Evolutionary conservation across 2,797 vertebrate species (phyloP), one percentile per base, ranked within the genome.

Genomic region (Sebastes steindachneri): DNA sequence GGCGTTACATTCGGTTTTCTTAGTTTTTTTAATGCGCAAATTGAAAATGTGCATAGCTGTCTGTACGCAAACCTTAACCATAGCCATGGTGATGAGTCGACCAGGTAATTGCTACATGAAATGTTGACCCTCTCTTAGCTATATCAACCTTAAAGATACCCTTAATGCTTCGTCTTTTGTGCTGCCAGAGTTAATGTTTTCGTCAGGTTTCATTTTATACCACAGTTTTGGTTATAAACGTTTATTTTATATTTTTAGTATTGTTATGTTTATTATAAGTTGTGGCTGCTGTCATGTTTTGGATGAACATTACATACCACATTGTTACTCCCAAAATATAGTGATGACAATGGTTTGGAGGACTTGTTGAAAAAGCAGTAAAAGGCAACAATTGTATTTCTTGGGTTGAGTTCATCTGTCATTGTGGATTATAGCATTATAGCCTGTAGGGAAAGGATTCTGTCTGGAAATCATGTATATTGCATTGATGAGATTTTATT

Each of bases 401-500:
- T 53, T 58, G 11, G 17, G 28, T 78, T 58, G 14, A 31, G 29
- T 64, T 45, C 17, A 72, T 73, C 12, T 21, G 5, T 67, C 19
- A 73, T 31, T 62, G 10, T 29, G 9, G 4, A 51, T 28, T 26
- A 25, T n/a, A 55, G 7, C 17, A 64, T 64, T 64, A 45, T 19
- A 25, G 21, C 15, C 17, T 12, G 3, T 8, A 28, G 5, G 37
- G 12, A 67, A 48, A 21, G 12, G 9, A 31, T 19, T 51, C 7
- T 45, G 29, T 66, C 55, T 37, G 11, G 28, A 64, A 29, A 65
- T 37, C 41, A 55, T 68, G 48, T 58, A 64, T 35, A 37, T 58
- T 77, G 8, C 19, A 37, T 1, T 17, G 51, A 67, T 79, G 19
- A 74, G 17, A 60, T 60, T 57, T 35, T 45, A 54, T 76, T 68